These are phyloP conservation scores for Trissolcus japonicus DNA, from an alignment of 2,888 invertebrate genomes.

Conservation along the genomic window DNA sequence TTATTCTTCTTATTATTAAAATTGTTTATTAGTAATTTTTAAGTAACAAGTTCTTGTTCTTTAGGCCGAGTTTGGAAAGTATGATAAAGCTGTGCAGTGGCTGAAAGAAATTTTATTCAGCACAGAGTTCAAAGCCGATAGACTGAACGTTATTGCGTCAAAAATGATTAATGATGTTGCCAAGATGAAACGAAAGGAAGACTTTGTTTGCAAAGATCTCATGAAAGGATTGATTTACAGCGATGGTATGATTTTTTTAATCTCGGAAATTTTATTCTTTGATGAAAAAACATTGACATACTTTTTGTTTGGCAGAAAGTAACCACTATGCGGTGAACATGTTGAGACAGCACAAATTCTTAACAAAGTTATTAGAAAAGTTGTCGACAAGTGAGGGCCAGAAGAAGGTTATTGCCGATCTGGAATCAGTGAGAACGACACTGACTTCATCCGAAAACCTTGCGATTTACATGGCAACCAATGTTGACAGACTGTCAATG, in stretches of 20 bases:
- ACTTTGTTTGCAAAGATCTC: conserved; percentile 81
- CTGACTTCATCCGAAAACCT: conserved; percentile 81
- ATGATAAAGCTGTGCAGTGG: conserved; percentile 85
- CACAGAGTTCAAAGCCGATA: conserved; percentile 84
- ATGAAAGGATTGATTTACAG: conserved; percentile 80
- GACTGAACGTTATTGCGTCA: conserved; percentile 86
- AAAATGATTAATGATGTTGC: conserved; percentile 90
- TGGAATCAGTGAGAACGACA: conserved; percentile 79
- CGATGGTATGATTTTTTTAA: conserved; percentile 76
- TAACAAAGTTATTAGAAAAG: conserved; percentile 82
- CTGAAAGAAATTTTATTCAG: conserved; percentile 85
- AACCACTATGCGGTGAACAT: conserved; percentile 85
- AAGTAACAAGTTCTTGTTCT: conserved; percentile 20
- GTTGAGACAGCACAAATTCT: conserved; percentile 86
- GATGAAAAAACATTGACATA: conserved; percentile 4
- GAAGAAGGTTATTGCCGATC: conserved; percentile 75
- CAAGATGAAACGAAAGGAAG: conserved; percentile 85
- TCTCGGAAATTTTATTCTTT: too few relatives aligned
- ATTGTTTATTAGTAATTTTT: not conserved
- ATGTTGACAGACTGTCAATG: conserved; percentile 80
- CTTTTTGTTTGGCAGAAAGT: conserved; percentile 79
- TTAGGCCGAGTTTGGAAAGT: conserved; percentile 87
- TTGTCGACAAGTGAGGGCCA: conserved; percentile 78
- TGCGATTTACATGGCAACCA: conserved; percentile 84
- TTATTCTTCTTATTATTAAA: too few relatives aligned